Base-by-base conservation (phyloP, 1,140 invertebrate genomes). In the Macrotrachela quadricornifera region DNA sequence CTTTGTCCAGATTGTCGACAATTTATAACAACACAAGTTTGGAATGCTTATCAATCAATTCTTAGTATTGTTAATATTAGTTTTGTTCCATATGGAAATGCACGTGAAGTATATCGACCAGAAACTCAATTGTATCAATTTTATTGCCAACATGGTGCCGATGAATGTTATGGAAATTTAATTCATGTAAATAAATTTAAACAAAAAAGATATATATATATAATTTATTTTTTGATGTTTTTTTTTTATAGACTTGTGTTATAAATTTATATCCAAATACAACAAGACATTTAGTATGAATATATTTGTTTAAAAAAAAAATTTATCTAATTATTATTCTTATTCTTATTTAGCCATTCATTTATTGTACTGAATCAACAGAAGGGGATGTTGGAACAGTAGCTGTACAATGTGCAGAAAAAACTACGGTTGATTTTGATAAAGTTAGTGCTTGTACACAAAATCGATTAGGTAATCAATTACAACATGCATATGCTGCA, bases 1-100 rank as follows among this genome's bases (percentile, higher is more conserved):
- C 65, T 90, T 2, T 92, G 87, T 71, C 83, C 86, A 17, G 85
- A 91, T 69, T 87, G 85, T 15, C 79, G 80, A 59, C 76, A 78
- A 63, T 91, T 90, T 68, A 76, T 90, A 55, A 67, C 77, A 0
- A 76, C 76, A 60, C 82, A 90, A 64, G 66, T 92, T 50, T 64
- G 75, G 46, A 79, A 80, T 13, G 77, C 81, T 12, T 73, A 60
- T 56, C 51, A 60, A 30, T 54, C 60, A 12, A 50, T 75, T 6
- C 51, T 56, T 40, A 56, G 49, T 6, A 71, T 74, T 16, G 65
- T 74, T 59, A 55, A 67, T 37, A 55, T 71, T 1, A 57, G 60
- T 30, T 46, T 68, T 58, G 70, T 85, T 56, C 86, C 87, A 30
- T 91, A 85, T 75, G 87, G 87, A 17, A 90, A 91, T 75, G 85